Evolutionary conservation across 1,140 invertebrate species (phyloP).

Genomic region (Cyclina sinensis): DNA sequence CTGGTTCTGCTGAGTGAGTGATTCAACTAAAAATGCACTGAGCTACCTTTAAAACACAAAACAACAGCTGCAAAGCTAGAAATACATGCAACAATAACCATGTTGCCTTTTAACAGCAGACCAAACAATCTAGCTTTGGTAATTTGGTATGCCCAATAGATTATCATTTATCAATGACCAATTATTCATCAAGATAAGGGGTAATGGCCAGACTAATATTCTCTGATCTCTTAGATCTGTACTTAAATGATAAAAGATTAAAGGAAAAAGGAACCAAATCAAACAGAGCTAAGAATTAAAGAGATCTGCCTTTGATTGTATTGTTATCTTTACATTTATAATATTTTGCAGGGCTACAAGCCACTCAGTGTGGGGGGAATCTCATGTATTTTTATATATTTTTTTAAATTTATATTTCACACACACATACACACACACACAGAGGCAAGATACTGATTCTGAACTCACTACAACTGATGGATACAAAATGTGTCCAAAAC

Average conservation of each 20-base stretch:
- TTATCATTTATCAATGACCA: constrained; percentile 19
- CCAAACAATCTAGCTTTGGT: background rate
- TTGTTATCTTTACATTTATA: too few species aligned
- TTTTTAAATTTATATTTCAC: too few species aligned
- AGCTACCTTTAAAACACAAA: background rate
- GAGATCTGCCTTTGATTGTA: background rate
- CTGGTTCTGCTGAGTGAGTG: background rate
- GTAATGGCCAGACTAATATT: background rate
- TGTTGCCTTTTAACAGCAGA: constrained; percentile 4
- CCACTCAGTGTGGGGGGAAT: too few species aligned
- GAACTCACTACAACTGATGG: too few species aligned
- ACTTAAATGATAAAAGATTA: constrained; percentile 27
- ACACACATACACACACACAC: too few species aligned
- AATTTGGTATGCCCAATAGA: background rate
- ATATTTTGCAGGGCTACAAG: too few species aligned
- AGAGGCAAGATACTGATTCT: too few species aligned
- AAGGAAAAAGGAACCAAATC: constrained; percentile 1
- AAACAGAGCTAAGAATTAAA: too few species aligned
- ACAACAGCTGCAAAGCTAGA: background rate
- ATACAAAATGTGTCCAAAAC: too few species aligned
- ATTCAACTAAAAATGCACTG: background rate
- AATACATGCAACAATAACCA: background rate
- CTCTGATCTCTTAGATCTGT: constrained; percentile 16
- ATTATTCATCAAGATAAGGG: constrained; percentile 11
- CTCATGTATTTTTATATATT: too few species aligned